Percentiles rank a stretch among this genome's conserved stretches.
Evolutionary conservation across 1,140 invertebrate genomes (phyloP).

Genomic region (Oryzaephilus surinamensis): DNA sequence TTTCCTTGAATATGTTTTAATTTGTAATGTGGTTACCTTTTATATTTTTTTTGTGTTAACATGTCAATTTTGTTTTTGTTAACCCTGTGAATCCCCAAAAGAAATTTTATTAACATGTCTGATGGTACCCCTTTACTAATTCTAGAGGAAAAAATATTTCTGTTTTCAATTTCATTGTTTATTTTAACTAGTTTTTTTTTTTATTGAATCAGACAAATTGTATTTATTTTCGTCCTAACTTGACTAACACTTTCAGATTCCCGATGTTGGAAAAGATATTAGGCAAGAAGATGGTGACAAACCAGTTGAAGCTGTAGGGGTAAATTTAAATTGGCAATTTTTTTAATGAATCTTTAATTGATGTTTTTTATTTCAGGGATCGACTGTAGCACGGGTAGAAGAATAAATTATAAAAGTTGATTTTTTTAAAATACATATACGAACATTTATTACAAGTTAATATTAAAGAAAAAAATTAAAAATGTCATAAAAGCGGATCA

Average conservation of each 20-base stretch:
- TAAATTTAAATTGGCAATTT: constrained; percentile 1
- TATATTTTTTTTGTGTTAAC: constrained; percentile 11
- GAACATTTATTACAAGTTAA: constrained; percentile 18
- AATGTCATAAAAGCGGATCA: no score
- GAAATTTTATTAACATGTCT: constrained; percentile 12
- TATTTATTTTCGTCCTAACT: no score
- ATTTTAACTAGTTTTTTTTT: no score
- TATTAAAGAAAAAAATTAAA: constrained; percentile 15
- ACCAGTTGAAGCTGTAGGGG: constrained; percentile 1
- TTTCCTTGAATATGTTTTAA: background rate
- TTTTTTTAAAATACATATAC: constrained; percentile 23
- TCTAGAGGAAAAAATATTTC: no score
- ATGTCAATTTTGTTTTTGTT: constrained; percentile 3
- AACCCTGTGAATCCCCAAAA: background rate
- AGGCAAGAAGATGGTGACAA: constrained; percentile 9
- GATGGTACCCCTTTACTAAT: no score
- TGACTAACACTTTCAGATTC: constrained; percentile 14
- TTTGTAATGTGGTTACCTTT: constrained; percentile 3
- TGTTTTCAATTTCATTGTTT: no score
- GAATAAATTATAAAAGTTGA: constrained; percentile 25
- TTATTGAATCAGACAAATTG: no score
- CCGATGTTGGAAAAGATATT: constrained; percentile 7
- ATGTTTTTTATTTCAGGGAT: constrained; percentile 26
- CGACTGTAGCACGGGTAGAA: constrained; percentile 19
- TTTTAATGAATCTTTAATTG: no score